A percentile compares a stretch with the other conserved stretches of the same genome.
Conservation (phyloP, 2,113 vertebrate genomes). For the Oceanites oceanicus region DNA sequence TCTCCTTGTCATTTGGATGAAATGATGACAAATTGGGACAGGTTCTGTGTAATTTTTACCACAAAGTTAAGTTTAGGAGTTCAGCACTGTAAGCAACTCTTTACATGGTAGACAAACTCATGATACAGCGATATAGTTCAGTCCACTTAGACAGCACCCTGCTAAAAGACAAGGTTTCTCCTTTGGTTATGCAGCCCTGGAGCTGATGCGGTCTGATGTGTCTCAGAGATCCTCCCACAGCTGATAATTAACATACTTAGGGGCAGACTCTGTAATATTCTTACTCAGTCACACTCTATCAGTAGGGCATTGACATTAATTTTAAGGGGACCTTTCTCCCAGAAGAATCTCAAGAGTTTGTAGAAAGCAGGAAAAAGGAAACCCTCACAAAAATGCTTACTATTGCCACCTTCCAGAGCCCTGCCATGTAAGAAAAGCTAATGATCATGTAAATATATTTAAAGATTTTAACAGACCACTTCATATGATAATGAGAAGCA, state of each 20-base stretch:
- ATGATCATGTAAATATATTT: not conserved
- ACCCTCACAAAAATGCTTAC: not conserved
- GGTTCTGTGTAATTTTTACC: not conserved
- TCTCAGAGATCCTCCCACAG: not conserved
- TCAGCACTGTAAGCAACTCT: not conserved
- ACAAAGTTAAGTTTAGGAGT: not conserved
- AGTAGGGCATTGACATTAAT: not conserved
- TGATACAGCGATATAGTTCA: not conserved
- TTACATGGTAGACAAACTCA: not conserved
- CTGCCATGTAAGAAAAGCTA: not conserved
- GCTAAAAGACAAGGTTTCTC: not conserved
- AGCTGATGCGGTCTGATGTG: not conserved
- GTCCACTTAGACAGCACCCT: not conserved
- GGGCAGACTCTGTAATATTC: not conserved
- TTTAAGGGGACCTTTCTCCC: not conserved
- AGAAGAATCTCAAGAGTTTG: not conserved
- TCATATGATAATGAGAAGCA: not conserved
- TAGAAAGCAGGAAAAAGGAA: not conserved
- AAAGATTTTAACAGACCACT: not conserved
- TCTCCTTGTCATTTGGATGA: not conserved
- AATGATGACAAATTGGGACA: not conserved
- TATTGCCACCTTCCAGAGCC: not conserved
- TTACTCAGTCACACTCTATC: not conserved
- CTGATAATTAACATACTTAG: not conserved
- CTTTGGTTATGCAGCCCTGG: not conserved